Conservation (phyloP, 2,888 invertebrate species). For the Operophtera brumata region DNA sequence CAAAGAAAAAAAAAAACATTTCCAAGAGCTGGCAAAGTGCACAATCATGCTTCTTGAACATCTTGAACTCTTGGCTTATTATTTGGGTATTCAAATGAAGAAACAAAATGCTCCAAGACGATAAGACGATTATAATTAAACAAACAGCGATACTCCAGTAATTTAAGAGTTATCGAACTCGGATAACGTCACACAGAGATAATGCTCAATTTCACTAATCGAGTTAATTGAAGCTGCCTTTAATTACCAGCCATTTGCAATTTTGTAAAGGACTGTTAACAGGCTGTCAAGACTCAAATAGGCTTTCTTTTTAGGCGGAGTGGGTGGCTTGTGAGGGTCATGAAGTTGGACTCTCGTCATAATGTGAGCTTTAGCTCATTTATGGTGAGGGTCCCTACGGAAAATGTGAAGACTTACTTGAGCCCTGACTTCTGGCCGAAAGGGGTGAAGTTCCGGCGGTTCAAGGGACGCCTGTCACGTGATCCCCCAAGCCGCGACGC, state of each 20-base stretch:
- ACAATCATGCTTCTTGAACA: background rate
- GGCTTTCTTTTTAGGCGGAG: no score
- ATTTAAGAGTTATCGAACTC: conserved; percentile 27
- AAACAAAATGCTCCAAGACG: conserved; percentile 1
- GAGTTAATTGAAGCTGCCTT: conserved; percentile 26
- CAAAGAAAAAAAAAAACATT: background rate
- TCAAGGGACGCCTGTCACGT: no score
- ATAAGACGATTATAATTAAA: conserved; percentile 10
- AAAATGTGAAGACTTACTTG: no score
- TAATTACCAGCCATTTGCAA: conserved; percentile 19
- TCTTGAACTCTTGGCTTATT: no score
- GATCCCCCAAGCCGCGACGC: no score
- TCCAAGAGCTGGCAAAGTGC: conserved; percentile 3
- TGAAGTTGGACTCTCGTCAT: no score
- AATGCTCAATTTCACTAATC: conserved; percentile 27
- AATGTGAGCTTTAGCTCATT: no score
- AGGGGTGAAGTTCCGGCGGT: no score
- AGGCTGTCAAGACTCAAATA: no score
- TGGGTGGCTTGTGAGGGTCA: no score
- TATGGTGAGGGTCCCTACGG: no score
- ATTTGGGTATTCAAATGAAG: background rate
- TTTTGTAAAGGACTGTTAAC: background rate
- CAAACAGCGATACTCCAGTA: conserved; percentile 14
- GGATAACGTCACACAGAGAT: conserved; percentile 20
- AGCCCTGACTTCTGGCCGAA: no score